These are phyloP conservation scores for Echiichthys vipera DNA, from an alignment of 2,797 vertebrate species.

Conservation along the genomic window DNA sequence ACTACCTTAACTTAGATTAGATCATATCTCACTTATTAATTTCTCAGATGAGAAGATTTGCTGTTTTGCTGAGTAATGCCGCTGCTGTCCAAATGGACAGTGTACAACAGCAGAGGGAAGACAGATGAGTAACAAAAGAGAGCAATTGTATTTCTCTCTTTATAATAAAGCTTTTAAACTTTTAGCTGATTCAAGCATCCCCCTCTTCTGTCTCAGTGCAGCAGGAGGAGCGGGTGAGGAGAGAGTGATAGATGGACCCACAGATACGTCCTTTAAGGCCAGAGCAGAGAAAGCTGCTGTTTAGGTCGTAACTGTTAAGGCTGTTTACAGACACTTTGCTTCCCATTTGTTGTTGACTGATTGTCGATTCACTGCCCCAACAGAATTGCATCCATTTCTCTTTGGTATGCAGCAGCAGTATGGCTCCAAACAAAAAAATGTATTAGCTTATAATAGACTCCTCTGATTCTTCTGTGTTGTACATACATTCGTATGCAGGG, in stretches of 20 bases:
- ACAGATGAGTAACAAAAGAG: conserved; percentile 68
- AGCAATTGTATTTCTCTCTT: conserved; percentile 77
- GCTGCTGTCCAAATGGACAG: conserved; percentile 50
- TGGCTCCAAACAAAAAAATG: conserved; percentile 37
- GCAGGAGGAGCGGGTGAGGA: conserved; percentile 58
- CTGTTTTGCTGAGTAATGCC: conserved; percentile 72
- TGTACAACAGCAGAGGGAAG: conserved; percentile 33
- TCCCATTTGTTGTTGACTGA: conserved; percentile 57
- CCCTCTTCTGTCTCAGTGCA: conserved; percentile 34
- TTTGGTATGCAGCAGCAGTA: conserved; percentile 41
- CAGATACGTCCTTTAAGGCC: conserved; percentile 45
- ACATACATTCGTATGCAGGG: conserved; percentile 13
- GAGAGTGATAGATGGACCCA: conserved; percentile 76
- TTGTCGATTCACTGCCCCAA: conserved; percentile 44
- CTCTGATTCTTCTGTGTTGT: conserved; percentile 32
- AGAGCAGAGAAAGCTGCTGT: conserved; percentile 48
- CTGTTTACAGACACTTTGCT: conserved; percentile 55
- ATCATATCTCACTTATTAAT: conserved; percentile 62
- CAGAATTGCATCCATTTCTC: conserved; percentile 56
- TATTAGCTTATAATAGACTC: conserved; percentile 65
- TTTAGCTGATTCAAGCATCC: conserved; percentile 81
- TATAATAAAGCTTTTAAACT: conserved; percentile 81
- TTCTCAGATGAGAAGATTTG: conserved; percentile 53
- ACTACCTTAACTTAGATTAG: conserved; percentile 46
- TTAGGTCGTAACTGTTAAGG: conserved; percentile 40